Evolutionary conservation across 2,113 vertebrate species (phyloP).

Genomic region (Eleginops maclovinus): DNA sequence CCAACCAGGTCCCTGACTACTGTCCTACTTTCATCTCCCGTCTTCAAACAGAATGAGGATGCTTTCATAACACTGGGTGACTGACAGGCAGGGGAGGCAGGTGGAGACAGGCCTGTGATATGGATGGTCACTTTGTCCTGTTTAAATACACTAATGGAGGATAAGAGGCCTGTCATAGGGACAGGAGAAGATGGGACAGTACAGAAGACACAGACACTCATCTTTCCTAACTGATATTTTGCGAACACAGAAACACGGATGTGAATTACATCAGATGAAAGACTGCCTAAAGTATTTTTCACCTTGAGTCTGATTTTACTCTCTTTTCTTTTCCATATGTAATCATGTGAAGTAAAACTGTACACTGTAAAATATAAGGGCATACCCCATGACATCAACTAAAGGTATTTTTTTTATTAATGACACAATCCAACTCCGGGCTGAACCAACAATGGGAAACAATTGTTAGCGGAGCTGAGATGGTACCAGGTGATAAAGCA

Average conservation of each 20-base stretch:
- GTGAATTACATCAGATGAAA: conserved; percentile 64
- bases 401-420: no score
- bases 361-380: no score
- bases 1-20: conserved; percentile 62
- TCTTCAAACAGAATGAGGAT: conserved; percentile 84
- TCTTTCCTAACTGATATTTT: conserved; percentile 40
- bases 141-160: conserved; percentile 82
- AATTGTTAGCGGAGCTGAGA: no score
- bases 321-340: conserved; percentile 4
- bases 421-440: no score
- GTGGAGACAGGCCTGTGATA: conserved; percentile 69
- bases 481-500: no score
- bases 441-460: no score
- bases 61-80: conserved; percentile 82
- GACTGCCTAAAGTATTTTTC: conserved; percentile 26
- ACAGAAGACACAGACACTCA: conserved; percentile 71
- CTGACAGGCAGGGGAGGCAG: conserved; percentile 74
- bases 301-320: conserved; percentile 26
- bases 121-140: conserved; percentile 82
- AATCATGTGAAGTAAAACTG: conserved; percentile 6
- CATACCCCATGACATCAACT: no score
- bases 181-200: conserved; percentile 70
- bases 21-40: conserved; percentile 80
- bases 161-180: conserved; percentile 76
- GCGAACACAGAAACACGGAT: conserved; percentile 39